These are phyloP conservation scores for Caenorhabditis remanei DNA, from an alignment of 1,140 invertebrate species.

Conservation along the genomic window DNA sequence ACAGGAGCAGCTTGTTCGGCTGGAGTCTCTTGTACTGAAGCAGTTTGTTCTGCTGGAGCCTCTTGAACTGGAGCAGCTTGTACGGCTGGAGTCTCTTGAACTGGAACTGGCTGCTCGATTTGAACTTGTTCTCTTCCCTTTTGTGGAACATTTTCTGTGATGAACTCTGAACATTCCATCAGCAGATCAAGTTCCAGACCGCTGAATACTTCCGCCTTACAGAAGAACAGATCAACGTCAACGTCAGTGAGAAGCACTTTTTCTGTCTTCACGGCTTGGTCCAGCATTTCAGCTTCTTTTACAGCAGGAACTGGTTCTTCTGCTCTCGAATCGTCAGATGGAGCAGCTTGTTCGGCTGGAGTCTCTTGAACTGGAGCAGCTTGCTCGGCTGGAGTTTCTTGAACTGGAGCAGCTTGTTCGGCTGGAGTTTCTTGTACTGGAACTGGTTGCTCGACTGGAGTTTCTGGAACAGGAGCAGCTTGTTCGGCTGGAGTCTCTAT, in stretches of 20 bases:
- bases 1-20: not conserved
- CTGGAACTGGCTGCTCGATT: not conserved
- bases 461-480: slow-evolving; percentile 2
- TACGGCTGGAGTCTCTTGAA: not conserved
- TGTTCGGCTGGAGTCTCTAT: not conserved
- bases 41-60: not conserved
- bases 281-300: not conserved
- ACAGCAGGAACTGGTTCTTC: too few relatives aligned
- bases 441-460: not conserved
- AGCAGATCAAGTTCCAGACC: slow-evolving; percentile 7
- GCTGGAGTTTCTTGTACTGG: slow-evolving; percentile 18
- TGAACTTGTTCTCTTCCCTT: not conserved
- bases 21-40: slow-evolving; percentile 1
- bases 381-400: not conserved
- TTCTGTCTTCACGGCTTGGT: not conserved
- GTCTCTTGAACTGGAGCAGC: not conserved
- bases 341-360: not conserved
- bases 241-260: slow-evolving; percentile 2
- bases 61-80: not conserved
- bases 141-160: not conserved
- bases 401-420: slow-evolving; percentile 3
- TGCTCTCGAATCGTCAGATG: not conserved
- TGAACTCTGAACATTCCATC: not conserved
- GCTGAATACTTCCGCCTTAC: slow-evolving; percentile 8
- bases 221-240: slow-evolving; percentile 25